Evolutionary conservation across 2,797 vertebrate species (phyloP).

Genomic region (Halcyon leucocephala): DNA sequence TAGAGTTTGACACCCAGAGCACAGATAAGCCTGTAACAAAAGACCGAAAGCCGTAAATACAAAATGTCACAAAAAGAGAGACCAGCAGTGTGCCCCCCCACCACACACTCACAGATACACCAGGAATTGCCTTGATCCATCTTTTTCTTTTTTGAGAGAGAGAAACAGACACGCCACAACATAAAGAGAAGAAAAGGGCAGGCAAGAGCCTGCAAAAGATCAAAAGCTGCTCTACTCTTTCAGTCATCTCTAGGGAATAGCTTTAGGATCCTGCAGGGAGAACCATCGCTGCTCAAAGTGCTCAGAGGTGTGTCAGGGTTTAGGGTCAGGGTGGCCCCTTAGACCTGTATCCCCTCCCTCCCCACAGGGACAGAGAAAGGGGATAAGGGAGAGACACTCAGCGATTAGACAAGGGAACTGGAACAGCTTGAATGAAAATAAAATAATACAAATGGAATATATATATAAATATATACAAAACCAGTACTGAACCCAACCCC

Average conservation of each 20-base stretch:
- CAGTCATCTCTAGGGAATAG: not conserved
- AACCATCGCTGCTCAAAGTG: not conserved
- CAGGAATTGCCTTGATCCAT: not conserved
- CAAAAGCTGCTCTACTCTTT: not conserved
- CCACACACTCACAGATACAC: too few relatives aligned
- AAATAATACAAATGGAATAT: too few relatives aligned
- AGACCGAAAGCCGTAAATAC: fast-evolving
- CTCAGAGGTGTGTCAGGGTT: not conserved
- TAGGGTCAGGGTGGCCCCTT: too few relatives aligned
- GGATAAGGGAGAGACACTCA: too few relatives aligned
- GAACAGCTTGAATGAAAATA: too few relatives aligned
- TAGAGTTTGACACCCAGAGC: not conserved
- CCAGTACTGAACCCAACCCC: too few relatives aligned
- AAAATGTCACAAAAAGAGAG: not conserved
- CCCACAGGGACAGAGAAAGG: too few relatives aligned
- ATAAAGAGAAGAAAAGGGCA: not conserved
- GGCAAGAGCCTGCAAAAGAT: not conserved
- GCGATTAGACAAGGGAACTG: too few relatives aligned
- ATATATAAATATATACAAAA: too few relatives aligned
- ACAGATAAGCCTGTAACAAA: not conserved
- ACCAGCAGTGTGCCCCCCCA: not conserved
- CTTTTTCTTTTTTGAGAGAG: not conserved
- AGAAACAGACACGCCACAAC: not conserved
- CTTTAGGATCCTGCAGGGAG: not conserved
- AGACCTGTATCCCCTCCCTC: too few relatives aligned